Evolutionary conservation across 2,888 invertebrate genomes (phyloP).

Genomic region (Aspidapion aeneum): DNA sequence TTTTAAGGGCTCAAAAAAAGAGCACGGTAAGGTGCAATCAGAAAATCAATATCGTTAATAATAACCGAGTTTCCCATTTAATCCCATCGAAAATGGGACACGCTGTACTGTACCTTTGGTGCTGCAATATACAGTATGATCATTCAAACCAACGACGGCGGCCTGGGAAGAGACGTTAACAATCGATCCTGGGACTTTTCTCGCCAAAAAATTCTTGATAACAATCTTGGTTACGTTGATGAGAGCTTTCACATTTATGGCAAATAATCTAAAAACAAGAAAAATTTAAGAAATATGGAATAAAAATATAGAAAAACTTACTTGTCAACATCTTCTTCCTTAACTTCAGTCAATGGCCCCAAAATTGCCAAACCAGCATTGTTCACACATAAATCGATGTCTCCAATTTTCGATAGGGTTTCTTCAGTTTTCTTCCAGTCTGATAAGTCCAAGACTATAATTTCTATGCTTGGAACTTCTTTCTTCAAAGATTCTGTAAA

Average conservation of each 20-base stretch:
- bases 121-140: constrained; percentile 79
- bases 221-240: constrained; percentile 84
- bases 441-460: constrained; percentile 66
- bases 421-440: constrained; percentile 72
- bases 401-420: constrained; percentile 56
- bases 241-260: constrained; percentile 80
- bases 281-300: neutral
- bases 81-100: no score
- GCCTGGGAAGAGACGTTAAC: constrained; percentile 92
- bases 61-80: no score
- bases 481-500: constrained; percentile 35
- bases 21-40: no score
- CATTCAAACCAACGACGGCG: constrained; percentile 65
- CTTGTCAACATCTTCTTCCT: constrained; percentile 64
- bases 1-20: no score
- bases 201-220: constrained; percentile 66
- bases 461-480: constrained; percentile 55
- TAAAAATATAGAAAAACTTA: constrained; percentile 44
- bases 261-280: constrained; percentile 56
- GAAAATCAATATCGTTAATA: no score
- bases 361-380: constrained; percentile 78
- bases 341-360: constrained; percentile 59
- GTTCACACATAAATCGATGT: constrained; percentile 82
- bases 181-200: constrained; percentile 71
- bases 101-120: constrained; percentile 73